Conservation (phyloP, 2,113 vertebrate species). For the Callithrix jacchus region DNA sequence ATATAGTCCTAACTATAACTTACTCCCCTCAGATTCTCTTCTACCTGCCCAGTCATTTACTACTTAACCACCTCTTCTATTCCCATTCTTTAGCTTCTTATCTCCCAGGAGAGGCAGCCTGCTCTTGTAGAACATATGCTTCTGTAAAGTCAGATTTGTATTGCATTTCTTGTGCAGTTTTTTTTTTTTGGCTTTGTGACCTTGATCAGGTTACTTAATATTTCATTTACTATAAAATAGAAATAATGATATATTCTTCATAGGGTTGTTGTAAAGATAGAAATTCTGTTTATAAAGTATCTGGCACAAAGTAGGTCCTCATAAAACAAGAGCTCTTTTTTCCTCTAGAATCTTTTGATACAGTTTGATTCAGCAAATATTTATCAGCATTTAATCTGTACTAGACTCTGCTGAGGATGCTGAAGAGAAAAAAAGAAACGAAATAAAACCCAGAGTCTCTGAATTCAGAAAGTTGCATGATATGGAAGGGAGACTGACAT, state of each 20-base stretch:
- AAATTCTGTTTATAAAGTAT: conserved; percentile 32
- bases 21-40: conserved; percentile 7
- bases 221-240: conserved; percentile 41
- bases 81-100: neutral
- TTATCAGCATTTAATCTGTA: conserved; percentile 33
- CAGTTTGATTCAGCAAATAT: conserved; percentile 44
- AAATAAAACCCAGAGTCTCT: conserved; percentile 12
- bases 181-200: conserved; percentile 46
- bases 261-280: conserved; percentile 20
- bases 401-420: neutral
- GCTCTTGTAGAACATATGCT: neutral
- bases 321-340: conserved; percentile 35
- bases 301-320: neutral
- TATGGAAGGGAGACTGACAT: neutral
- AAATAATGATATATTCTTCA: neutral
- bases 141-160: neutral
- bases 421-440: conserved; percentile 15
- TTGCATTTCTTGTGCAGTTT: neutral
- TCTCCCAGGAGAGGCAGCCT: neutral
- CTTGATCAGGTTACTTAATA: conserved; percentile 24
- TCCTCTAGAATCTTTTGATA: neutral
- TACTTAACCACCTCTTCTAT: neutral
- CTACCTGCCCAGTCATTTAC: neutral
- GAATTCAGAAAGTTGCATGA: neutral
- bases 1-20: neutral